phyloP scores from a whole-genome alignment of 2,888 invertebrate genomes.

The Apotomis betuletana region DNA sequence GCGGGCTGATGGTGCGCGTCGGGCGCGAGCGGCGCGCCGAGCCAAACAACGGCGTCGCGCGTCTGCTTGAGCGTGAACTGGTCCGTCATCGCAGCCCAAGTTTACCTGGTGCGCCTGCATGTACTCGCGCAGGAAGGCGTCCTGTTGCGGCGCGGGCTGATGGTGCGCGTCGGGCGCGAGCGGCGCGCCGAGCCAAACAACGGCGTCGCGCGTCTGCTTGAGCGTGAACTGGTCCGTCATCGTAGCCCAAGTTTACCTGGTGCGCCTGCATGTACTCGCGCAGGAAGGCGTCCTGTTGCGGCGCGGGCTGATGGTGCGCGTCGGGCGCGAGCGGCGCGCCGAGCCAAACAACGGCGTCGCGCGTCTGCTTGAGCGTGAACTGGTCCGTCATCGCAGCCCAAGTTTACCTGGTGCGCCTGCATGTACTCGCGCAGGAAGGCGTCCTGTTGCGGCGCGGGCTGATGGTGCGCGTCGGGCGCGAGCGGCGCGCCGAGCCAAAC shows the following conservation, averaged over 20 bases:
- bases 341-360: slow-evolving; percentile 84
- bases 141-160: slow-evolving; percentile 89
- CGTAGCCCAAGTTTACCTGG: slow-evolving; percentile 81
- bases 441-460: slow-evolving; percentile 88
- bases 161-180: slow-evolving; percentile 87
- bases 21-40: slow-evolving; percentile 89
- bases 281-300: slow-evolving; percentile 91
- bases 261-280: slow-evolving; percentile 94
- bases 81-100: too few species aligned
- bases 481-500: slow-evolving; percentile 90
- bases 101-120: slow-evolving; percentile 91
- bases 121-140: slow-evolving; percentile 93
- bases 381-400: not conserved
- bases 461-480: slow-evolving; percentile 87
- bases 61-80: slow-evolving; percentile 87
- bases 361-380: slow-evolving; percentile 87
- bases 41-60: slow-evolving; percentile 83
- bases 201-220: slow-evolving; percentile 85
- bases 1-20: slow-evolving; percentile 88
- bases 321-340: slow-evolving; percentile 89
- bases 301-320: slow-evolving; percentile 87
- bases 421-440: slow-evolving; percentile 95
- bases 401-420: slow-evolving; percentile 89
- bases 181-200: slow-evolving; percentile 89
- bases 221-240: slow-evolving; percentile 75